Percentiles rank a stretch among this genome's conserved stretches.
These are phyloP conservation scores for Drosophila suzukii DNA, from an alignment of 1,140 invertebrate genomes.

Conservation along the genomic window DNA sequence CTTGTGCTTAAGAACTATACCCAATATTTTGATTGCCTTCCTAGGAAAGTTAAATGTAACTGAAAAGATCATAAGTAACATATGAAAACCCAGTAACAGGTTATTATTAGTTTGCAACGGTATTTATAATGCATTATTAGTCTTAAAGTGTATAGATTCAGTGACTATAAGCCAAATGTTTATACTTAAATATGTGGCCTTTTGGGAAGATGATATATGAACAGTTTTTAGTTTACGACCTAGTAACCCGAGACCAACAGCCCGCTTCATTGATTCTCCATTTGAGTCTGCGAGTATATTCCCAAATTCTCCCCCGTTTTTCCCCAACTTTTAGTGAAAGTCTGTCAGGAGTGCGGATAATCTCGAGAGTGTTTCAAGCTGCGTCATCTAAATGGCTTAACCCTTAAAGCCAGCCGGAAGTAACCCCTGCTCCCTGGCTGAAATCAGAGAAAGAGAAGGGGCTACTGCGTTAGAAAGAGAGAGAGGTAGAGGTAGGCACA, in stretches of 20 bases:
- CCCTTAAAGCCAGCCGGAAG: slow-evolving; percentile 35
- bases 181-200: slow-evolving; percentile 35
- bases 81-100: too few relatives aligned
- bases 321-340: slow-evolving; percentile 48
- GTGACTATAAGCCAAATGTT: not conserved
- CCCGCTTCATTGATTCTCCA: slow-evolving; percentile 8
- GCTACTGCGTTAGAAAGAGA: not conserved
- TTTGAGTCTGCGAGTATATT: not conserved
- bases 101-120: not conserved
- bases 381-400: slow-evolving; percentile 20
- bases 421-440: slow-evolving; percentile 13
- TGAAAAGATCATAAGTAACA: too few relatives aligned
- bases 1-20: too few relatives aligned
- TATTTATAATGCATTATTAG: not conserved
- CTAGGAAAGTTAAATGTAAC: too few relatives aligned
- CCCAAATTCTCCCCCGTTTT: slow-evolving; percentile 6
- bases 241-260: slow-evolving; percentile 60
- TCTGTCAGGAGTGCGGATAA: slow-evolving; percentile 23
- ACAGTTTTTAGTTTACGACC: slow-evolving; percentile 57
- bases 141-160: not conserved
- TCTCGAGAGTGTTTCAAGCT: slow-evolving; percentile 11
- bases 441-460: not conserved
- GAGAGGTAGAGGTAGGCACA: not conserved
- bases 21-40: too few relatives aligned
- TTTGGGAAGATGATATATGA: slow-evolving; percentile 63